Base-by-base conservation (phyloP, 2,797 vertebrate species). In the Heterohyrax brucei region DNA sequence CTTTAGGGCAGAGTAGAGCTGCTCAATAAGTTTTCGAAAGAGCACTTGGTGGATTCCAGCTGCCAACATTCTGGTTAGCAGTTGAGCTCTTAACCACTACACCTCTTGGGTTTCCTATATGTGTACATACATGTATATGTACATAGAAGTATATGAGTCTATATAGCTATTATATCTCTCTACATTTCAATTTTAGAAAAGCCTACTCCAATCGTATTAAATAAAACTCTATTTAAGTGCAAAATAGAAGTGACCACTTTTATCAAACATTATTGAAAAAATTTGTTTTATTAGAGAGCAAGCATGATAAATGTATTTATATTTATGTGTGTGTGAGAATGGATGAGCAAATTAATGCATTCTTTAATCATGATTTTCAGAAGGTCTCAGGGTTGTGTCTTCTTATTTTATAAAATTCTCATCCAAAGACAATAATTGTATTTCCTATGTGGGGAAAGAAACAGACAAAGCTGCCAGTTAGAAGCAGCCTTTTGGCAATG, bases 381-480 rank as follows among this genome's bases (percentile, higher is more conserved):
- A 77, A 91, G 33, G 7, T 93, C 66, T 93, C 75, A 75, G 24
- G 33, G 24, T 72, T 0, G 21, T 91, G 39, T 78, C 39, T 95
- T 86, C 80, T 33, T 94, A 91, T 87, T 80, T 33, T 86, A 50
- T 7, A 30, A 77, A 95, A 93, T 76, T 85, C 84, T 92, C 88
- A 93, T 56, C 64, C 46, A 46, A 73, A 88, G 77, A 95, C 50
- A 72, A 30, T 79, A 95, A 95, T 89, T 73, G 3, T 66, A 53
- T 94, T 95, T 96, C 44, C 39, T 83, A 39, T 24, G 19, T 68
- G 46, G 81, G 53, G 53, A 76, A 88, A 94, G 70, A 95, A 89
- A 61, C 10, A 95, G 92, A 90, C 46, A 95, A 95, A 86, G 91
- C 73, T 62, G 68, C 66, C 94, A 53, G 95, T 93, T 87, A 87